These are phyloP conservation scores for Cynaeus angustus DNA, from an alignment of 2,888 invertebrate species.

Conservation along the genomic window DNA sequence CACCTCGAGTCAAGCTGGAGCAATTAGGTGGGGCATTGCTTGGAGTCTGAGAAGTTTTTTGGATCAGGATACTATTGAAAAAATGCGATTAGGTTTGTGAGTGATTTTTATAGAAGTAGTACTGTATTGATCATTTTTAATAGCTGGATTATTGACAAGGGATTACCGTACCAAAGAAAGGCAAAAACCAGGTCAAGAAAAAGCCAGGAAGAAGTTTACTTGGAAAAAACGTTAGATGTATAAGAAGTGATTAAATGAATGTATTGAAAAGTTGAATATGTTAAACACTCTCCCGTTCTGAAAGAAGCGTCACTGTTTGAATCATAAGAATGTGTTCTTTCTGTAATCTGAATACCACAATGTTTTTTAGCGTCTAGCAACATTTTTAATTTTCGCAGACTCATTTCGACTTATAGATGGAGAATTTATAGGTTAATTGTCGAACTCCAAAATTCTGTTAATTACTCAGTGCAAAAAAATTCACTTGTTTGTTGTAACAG, in stretches of 20 bases:
- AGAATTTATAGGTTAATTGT: no score
- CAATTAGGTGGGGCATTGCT: conserved; percentile 91
- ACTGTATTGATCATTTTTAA: conserved; percentile 56
- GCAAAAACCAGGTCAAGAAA: conserved; percentile 94
- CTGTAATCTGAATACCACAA: no score
- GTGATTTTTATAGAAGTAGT: conserved; percentile 6
- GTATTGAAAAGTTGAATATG: no score
- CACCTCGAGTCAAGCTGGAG: conserved; percentile 88
- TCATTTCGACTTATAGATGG: no score
- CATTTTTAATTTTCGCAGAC: no score
- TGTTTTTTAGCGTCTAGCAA: no score
- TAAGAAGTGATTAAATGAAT: neutral
- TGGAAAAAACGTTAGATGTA: conserved; percentile 89
- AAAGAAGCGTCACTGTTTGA: no score
- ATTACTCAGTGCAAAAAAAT: no score
- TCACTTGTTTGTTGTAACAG: no score
- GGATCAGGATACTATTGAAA: conserved; percentile 82
- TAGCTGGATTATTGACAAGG: conserved; percentile 89
- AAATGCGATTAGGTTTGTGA: conserved; percentile 85
- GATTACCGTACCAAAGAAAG: conserved; percentile 88
- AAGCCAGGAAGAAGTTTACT: conserved; percentile 91
- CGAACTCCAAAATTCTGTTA: no score
- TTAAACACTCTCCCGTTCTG: no score
- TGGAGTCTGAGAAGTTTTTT: conserved; percentile 89
- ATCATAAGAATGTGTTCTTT: no score